phyloP scores from a whole-genome alignment of 2,888 invertebrate species.

The Leucoma salicis region DNA sequence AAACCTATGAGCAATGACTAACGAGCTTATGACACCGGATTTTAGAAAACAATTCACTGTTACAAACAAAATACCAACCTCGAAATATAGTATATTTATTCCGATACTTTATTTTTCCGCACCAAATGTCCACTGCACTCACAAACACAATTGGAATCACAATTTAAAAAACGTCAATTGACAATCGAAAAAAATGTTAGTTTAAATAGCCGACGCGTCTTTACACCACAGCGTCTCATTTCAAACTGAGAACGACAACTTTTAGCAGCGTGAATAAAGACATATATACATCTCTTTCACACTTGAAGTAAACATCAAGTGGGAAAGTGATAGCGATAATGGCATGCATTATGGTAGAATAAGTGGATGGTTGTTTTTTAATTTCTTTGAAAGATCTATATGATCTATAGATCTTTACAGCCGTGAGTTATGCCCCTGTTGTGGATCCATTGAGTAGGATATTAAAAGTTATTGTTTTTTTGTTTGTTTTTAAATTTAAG shows the following conservation, averaged over 20 bases:
- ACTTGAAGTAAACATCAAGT: constrained; percentile 14
- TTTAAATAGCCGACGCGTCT: constrained; percentile 15
- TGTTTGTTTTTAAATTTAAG: constrained; percentile 7
- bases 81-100: constrained; percentile 1
- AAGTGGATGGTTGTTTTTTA: constrained; percentile 63
- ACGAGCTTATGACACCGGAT: background rate
- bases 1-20: background rate
- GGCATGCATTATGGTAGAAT: constrained; percentile 74
- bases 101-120: background rate
- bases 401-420: constrained; percentile 68
- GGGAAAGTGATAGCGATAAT: constrained; percentile 54
- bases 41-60: background rate
- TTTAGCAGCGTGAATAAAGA: constrained; percentile 44
- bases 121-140: constrained; percentile 17
- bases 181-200: constrained; percentile 13
- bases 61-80: background rate
- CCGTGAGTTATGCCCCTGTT: constrained; percentile 69
- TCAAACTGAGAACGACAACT: constrained; percentile 44
- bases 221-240: constrained; percentile 18
- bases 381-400: constrained; percentile 77
- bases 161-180: constrained; percentile 15
- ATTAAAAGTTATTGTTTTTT: constrained; percentile 33
- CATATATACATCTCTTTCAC: constrained; percentile 39
- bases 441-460: constrained; percentile 51
- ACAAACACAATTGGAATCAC: constrained; percentile 11